Percentiles rank a stretch among this genome's conserved stretches.
Evolutionary conservation across 2,888 invertebrate species (phyloP).

Genomic region (Drosophila neonasuta): DNA sequence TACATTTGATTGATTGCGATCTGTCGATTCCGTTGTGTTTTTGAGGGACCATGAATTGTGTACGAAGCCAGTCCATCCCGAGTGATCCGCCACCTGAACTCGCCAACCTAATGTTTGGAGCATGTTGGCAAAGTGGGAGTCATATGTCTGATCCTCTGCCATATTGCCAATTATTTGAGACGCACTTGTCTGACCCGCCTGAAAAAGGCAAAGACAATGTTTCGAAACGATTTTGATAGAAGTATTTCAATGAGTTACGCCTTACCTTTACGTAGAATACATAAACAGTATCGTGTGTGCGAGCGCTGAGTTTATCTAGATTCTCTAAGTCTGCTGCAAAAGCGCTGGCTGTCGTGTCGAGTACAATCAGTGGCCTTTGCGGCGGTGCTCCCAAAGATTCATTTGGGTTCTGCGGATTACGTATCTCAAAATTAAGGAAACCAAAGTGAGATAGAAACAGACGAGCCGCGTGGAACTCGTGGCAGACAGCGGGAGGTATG

Average conservation of each 20-base stretch:
- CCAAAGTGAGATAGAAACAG: slow-evolving; percentile 98
- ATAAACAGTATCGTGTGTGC: slow-evolving; percentile 95
- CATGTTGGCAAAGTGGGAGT: slow-evolving; percentile 85
- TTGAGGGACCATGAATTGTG: slow-evolving; percentile 91
- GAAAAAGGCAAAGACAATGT: not conserved
- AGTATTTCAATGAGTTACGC: not conserved
- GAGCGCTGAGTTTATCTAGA: slow-evolving; percentile 92
- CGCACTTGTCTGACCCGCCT: slow-evolving; percentile 89
- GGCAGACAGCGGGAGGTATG: slow-evolving; percentile 90
- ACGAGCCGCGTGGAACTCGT: slow-evolving; percentile 97
- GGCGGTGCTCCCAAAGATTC: slow-evolving; percentile 75
- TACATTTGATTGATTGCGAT: slow-evolving; percentile 77
- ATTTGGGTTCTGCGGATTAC: slow-evolving; percentile 80
- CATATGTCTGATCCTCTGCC: slow-evolving; percentile 79
- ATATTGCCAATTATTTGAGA: slow-evolving; percentile 88
- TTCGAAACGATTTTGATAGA: not conserved
- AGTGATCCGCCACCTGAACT: slow-evolving; percentile 91
- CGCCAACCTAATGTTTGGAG: slow-evolving; percentile 92
- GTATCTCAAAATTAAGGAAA: slow-evolving; percentile 87
- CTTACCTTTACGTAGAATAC: slow-evolving; percentile 92
- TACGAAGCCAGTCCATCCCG: slow-evolving; percentile 97
- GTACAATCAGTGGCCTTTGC: slow-evolving; percentile 79
- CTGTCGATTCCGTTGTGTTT: slow-evolving; percentile 69
- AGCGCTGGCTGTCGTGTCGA: slow-evolving; percentile 83
- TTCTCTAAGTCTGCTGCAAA: slow-evolving; percentile 91